These are phyloP conservation scores for Orientallactaga sibirica DNA, from an alignment of 2,797 vertebrate species.

Conservation along the genomic window DNA sequence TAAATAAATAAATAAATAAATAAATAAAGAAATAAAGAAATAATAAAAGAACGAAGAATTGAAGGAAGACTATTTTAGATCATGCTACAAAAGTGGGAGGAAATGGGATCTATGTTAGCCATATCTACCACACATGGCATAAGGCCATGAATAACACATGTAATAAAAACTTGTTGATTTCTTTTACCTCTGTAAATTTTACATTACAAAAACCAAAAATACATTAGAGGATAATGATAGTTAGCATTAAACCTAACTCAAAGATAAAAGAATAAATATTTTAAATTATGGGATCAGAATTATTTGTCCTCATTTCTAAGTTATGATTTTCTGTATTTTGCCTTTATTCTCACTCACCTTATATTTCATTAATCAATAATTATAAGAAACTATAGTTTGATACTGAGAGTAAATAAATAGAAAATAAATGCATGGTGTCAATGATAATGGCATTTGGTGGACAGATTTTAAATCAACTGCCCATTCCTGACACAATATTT, in stretches of 20 bases:
- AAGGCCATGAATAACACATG: not conserved
- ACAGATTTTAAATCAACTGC: not conserved
- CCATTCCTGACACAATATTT: not conserved
- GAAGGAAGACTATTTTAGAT: not conserved
- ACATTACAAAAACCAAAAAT: not conserved
- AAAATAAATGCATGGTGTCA: not conserved
- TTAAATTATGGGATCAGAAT: slow-evolving; percentile 1
- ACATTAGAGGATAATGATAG: not conserved
- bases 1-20: too few relatives aligned
- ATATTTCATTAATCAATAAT: not conserved
- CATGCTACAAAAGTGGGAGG: not conserved
- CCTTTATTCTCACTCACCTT: not conserved
- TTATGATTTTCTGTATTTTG: not conserved
- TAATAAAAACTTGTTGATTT: not conserved
- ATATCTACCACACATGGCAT: not conserved
- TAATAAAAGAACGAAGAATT: not conserved
- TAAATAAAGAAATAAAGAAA: too few relatives aligned
- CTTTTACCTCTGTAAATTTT: not conserved
- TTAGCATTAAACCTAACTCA: not conserved
- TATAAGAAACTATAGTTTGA: not conserved
- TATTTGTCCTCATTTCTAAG: not conserved
- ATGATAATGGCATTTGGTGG: not conserved
- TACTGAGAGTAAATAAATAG: not conserved
- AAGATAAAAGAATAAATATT: not conserved
- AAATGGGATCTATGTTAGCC: not conserved